phyloP scores from a whole-genome alignment of 2,888 invertebrate species.

The Stomorhina lunata region DNA sequence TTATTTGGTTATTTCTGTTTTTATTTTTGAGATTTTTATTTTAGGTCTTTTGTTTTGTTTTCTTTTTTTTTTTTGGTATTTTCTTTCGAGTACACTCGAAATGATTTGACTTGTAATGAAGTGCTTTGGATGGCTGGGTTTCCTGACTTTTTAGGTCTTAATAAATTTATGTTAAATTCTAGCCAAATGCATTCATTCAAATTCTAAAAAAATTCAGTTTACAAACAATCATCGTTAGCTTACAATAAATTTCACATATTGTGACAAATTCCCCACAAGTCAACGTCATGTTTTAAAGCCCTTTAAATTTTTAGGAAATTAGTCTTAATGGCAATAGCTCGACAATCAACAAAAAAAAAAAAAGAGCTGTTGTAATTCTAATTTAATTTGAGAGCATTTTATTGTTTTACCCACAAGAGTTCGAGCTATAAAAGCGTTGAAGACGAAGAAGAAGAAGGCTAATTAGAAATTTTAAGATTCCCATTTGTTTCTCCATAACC shows the following conservation, averaged over 20 bases:
- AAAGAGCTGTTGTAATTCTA: slow-evolving; percentile 54
- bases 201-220: slow-evolving; percentile 47
- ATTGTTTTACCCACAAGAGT: slow-evolving; percentile 30
- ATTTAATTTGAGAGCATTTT: slow-evolving; percentile 56
- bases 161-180: slow-evolving; percentile 2
- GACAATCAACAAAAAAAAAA: slow-evolving; percentile 1
- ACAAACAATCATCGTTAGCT: slow-evolving; percentile 52
- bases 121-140: slow-evolving; percentile 52
- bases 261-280: slow-evolving; percentile 52
- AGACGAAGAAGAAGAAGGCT: slow-evolving; percentile 48
- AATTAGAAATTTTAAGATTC: slow-evolving; percentile 62
- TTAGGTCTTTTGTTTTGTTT: no score
- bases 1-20: not conserved
- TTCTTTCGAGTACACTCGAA: slow-evolving; percentile 58
- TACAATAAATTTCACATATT: slow-evolving; percentile 58
- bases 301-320: slow-evolving; percentile 38
- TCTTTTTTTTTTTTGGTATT: slow-evolving; percentile 34
- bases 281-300: slow-evolving; percentile 27
- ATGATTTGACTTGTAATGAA: slow-evolving; percentile 64
- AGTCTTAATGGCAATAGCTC: not conserved
- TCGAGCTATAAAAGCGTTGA: not conserved
- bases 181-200: slow-evolving; percentile 51
- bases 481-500: not conserved
- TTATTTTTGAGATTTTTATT: slow-evolving; percentile 24
- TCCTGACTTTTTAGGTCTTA: not conserved